A percentile compares a stretch with the other conserved stretches of the same genome.
These are phyloP conservation scores for Ptychoptera contaminata DNA, from an alignment of 2,888 invertebrate genomes.

Conservation along the genomic window DNA sequence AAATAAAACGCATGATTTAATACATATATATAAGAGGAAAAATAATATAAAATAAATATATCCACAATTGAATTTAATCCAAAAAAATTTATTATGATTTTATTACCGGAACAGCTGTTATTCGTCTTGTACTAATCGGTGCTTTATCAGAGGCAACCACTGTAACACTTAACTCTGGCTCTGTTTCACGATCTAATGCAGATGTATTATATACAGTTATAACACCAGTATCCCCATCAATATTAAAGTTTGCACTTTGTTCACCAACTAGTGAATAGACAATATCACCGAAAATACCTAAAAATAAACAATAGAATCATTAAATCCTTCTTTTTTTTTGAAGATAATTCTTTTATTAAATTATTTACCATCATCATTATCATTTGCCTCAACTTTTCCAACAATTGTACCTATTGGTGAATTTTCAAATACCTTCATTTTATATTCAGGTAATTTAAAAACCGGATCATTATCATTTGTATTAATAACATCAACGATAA, in stretches of 20 bases:
- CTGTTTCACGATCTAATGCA: slow-evolving; percentile 61
- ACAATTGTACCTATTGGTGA: slow-evolving; percentile 55
- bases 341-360: neutral
- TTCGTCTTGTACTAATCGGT: slow-evolving; percentile 47
- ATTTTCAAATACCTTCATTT: slow-evolving; percentile 60
- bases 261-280: slow-evolving; percentile 64
- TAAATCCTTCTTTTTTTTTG: neutral
- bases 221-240: slow-evolving; percentile 54
- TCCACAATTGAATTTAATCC: neutral
- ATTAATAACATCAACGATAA: slow-evolving; percentile 63
- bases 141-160: slow-evolving; percentile 73
- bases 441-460: slow-evolving; percentile 52
- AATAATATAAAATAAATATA: neutral
- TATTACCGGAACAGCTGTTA: slow-evolving; percentile 58
- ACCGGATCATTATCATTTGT: slow-evolving; percentile 77
- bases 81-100: slow-evolving; percentile 3
- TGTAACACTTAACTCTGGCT: slow-evolving; percentile 52
- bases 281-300: slow-evolving; percentile 57
- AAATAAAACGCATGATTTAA: neutral
- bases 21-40: neutral
- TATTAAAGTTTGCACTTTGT: slow-evolving; percentile 53
- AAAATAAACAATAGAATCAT: slow-evolving; percentile 5
- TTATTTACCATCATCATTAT: slow-evolving; percentile 53
- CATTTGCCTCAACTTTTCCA: slow-evolving; percentile 55
- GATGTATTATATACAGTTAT: slow-evolving; percentile 57